These are phyloP conservation scores for Chlorocebus sabaeus DNA, from an alignment of 2,113 vertebrate genomes.

Conservation along the genomic window DNA sequence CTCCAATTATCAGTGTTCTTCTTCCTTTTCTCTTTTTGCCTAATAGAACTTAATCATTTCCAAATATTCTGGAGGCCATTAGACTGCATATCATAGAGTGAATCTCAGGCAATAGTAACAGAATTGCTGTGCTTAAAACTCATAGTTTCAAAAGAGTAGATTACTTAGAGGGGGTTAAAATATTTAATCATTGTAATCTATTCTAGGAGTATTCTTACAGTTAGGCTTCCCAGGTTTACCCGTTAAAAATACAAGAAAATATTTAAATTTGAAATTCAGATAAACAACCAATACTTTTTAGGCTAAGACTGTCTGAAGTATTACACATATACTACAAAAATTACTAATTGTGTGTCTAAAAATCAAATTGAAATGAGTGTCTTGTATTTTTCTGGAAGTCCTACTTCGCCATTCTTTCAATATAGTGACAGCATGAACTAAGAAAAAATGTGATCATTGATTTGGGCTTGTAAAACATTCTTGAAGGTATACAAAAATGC, in stretches of 20 bases:
- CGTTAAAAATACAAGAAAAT: constrained; percentile 11
- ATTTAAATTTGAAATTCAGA: neutral
- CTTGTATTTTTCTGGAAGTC: neutral
- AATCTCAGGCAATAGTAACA: neutral
- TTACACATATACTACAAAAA: neutral
- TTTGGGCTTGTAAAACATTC: neutral
- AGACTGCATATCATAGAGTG: neutral
- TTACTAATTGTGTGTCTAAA: neutral
- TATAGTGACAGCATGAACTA: neutral
- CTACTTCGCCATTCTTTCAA: neutral
- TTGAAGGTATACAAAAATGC: neutral
- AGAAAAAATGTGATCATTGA: neutral
- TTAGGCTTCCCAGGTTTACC: neutral
- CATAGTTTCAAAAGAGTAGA: neutral
- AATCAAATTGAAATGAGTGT: neutral
- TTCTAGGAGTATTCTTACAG: neutral
- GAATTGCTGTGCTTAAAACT: neutral
- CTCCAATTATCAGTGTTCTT: neutral
- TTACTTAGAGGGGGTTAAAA: neutral
- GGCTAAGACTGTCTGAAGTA: neutral
- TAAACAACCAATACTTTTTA: neutral
- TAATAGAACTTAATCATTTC: neutral
- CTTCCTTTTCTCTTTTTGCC: neutral
- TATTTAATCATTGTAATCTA: neutral
- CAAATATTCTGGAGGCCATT: neutral